Conservation (phyloP, 2,797 vertebrate genomes). For the Knipowitschia caucasica region DNA sequence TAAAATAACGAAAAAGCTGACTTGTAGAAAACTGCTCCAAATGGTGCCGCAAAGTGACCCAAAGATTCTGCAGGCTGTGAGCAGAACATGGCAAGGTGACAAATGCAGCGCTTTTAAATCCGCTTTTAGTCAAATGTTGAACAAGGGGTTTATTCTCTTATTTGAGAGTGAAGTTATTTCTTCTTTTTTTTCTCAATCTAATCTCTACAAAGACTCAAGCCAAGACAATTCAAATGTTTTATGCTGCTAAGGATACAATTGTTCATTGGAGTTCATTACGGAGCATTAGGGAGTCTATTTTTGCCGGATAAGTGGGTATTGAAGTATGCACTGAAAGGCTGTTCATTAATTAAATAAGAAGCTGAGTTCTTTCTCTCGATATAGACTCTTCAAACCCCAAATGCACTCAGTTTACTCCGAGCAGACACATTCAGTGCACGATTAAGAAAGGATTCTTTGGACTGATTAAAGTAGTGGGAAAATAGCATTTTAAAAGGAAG, state of each 20-base stretch:
- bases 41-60: slow-evolving; percentile 50
- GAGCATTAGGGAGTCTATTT: background rate
- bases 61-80: slow-evolving; percentile 44
- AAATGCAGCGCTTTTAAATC: slow-evolving; percentile 34
- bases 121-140: slow-evolving; percentile 18
- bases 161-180: slow-evolving; percentile 21
- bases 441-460: too few species aligned
- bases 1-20: slow-evolving; percentile 11
- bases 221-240: slow-evolving; percentile 1
- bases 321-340: slow-evolving; percentile 12
- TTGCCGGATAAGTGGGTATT: slow-evolving; percentile 5
- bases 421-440: slow-evolving; percentile 22
- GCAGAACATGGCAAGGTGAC: slow-evolving; percentile 44
- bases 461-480: slow-evolving; percentile 21
- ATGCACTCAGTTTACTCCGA: slow-evolving; percentile 14
- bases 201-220: slow-evolving; percentile 11
- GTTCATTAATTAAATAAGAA: slow-evolving; percentile 10
- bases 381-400: slow-evolving; percentile 2
- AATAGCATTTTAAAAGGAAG: too few species aligned
- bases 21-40: slow-evolving; percentile 15
- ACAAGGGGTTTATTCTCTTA: slow-evolving; percentile 39
- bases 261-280: slow-evolving; percentile 1
- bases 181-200: too few species aligned
- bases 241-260: background rate
- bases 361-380: slow-evolving; percentile 9